phyloP scores from a whole-genome alignment of 1,140 invertebrate genomes.

The Sitophilus oryzae region DNA sequence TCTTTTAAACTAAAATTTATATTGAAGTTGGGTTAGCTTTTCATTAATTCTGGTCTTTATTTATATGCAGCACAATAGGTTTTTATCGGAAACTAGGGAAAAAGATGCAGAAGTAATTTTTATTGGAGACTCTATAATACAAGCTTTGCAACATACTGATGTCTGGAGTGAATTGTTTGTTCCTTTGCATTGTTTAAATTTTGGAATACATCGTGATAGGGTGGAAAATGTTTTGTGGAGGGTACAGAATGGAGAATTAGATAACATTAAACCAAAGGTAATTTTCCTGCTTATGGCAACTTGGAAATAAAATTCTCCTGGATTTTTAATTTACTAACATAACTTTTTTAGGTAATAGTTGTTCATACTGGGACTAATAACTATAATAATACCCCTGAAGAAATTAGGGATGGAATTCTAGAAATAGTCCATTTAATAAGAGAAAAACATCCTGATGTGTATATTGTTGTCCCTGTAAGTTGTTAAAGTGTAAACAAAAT shows the following conservation, averaged over 20 bases:
- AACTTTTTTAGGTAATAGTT: conserved; percentile 65
- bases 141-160: conserved; percentile 69
- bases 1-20: no score
- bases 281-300: no score
- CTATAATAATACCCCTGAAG: conserved; percentile 64
- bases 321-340: background rate
- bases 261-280: conserved; percentile 81
- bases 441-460: conserved; percentile 68
- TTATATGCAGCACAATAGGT: conserved; percentile 78
- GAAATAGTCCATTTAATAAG: conserved; percentile 68
- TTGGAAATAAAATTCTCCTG: background rate
- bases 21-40: background rate
- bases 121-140: conserved; percentile 80
- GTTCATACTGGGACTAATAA: conserved; percentile 85
- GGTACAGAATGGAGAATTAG: conserved; percentile 80
- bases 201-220: conserved; percentile 82
- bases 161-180: conserved; percentile 83
- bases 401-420: conserved; percentile 74
- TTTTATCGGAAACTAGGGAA: conserved; percentile 72
- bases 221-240: conserved; percentile 87
- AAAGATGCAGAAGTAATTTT: conserved; percentile 89
- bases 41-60: background rate
- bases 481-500: conserved; percentile 6
- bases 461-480: conserved; percentile 78
- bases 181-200: conserved; percentile 82